Conservation (phyloP, 2,113 vertebrate species). For the Eleginops maclovinus region DNA sequence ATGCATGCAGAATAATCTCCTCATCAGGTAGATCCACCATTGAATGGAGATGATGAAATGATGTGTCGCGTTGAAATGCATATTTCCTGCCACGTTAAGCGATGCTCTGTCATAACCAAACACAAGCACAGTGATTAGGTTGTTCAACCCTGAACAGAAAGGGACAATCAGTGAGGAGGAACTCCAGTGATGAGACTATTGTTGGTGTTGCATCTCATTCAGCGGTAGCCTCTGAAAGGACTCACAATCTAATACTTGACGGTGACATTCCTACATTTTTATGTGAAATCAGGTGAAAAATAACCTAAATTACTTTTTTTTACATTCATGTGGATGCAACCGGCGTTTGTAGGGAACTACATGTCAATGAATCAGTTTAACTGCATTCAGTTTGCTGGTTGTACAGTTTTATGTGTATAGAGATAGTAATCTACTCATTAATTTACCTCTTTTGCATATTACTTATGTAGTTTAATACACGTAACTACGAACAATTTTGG, state of each 20-base stretch:
- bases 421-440: too few species aligned
- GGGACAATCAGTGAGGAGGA: background rate
- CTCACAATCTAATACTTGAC: constrained; percentile 45
- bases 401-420: too few species aligned
- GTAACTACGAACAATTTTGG: too few species aligned
- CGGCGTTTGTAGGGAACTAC: too few species aligned
- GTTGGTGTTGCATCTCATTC: constrained; percentile 43
- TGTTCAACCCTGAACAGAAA: background rate
- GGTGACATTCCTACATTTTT: constrained; percentile 53
- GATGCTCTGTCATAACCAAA: background rate
- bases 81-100: background rate
- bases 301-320: too few species aligned
- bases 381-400: too few species aligned
- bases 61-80: constrained; percentile 1
- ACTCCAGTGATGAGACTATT: constrained; percentile 19
- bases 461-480: too few species aligned
- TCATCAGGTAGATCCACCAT: constrained; percentile 30
- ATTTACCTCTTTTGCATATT: too few species aligned
- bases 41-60: background rate
- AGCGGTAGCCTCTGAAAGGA: constrained; percentile 64
- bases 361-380: too few species aligned
- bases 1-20: background rate
- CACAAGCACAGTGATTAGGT: background rate
- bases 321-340: too few species aligned
- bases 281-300: background rate